Evolutionary conservation across 2,888 invertebrate species (phyloP).

Genomic region (Philereme vetulata): DNA sequence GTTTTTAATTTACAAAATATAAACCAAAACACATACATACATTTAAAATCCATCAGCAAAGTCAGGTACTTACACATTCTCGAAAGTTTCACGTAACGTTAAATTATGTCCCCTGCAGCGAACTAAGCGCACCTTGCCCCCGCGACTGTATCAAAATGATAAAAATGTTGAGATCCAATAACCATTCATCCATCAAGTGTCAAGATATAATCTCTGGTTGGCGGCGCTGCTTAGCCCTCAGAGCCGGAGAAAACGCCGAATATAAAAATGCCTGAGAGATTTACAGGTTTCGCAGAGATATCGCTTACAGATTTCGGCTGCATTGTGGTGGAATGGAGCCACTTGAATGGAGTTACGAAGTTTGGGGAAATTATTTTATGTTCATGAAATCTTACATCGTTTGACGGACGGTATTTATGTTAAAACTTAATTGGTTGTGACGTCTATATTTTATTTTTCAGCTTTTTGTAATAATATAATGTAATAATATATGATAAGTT

Average conservation of each 20-base stretch:
- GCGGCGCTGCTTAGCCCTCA: slow-evolving; percentile 77
- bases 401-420: not conserved
- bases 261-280: slow-evolving; percentile 82
- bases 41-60: slow-evolving; percentile 35
- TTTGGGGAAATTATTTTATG: slow-evolving; percentile 17
- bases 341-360: slow-evolving; percentile 31
- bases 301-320: slow-evolving; percentile 72
- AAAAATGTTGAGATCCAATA: slow-evolving; percentile 89
- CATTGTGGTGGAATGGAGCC: slow-evolving; percentile 56
- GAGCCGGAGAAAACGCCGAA: slow-evolving; percentile 69
- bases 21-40: slow-evolving; percentile 2
- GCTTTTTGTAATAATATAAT: too few species aligned
- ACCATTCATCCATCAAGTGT: slow-evolving; percentile 92
- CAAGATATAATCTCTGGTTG: slow-evolving; percentile 87
- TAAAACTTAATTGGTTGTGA: not conserved
- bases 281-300: slow-evolving; percentile 78
- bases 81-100: slow-evolving; percentile 27
- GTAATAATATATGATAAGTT: too few species aligned
- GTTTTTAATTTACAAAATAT: too few species aligned
- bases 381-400: slow-evolving; percentile 16
- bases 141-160: slow-evolving; percentile 83
- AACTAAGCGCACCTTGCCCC: slow-evolving; percentile 67
- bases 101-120: slow-evolving; percentile 60
- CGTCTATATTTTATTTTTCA: not conserved
- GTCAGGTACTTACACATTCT: slow-evolving; percentile 37